Conservation (phyloP, 1,140 invertebrate genomes). For the Drosophila littoralis region DNA sequence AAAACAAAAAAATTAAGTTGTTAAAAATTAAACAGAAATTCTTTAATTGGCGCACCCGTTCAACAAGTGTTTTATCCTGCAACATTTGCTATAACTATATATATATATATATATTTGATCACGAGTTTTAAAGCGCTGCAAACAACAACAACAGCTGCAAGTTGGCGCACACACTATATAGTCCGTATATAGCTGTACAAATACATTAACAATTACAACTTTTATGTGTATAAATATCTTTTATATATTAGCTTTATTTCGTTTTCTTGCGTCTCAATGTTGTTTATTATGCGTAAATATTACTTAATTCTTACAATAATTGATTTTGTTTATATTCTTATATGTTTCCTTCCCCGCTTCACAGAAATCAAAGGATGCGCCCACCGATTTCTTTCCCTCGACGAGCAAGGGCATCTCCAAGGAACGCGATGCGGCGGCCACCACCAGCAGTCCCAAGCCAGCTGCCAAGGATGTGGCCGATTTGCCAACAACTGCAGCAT, state of each 20-base stretch:
- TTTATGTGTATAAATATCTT: constrained; percentile 33
- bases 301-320: not conserved
- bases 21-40: constrained; percentile 22
- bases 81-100: constrained; percentile 35
- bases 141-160: constrained; percentile 46
- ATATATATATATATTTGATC: constrained; percentile 23
- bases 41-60: constrained; percentile 70
- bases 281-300: constrained; percentile 8
- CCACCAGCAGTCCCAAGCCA: constrained; percentile 28
- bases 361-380: constrained; percentile 74
- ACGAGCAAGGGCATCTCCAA: constrained; percentile 76
- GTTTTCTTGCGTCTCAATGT: constrained; percentile 60
- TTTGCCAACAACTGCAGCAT: constrained; percentile 56
- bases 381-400: constrained; percentile 67
- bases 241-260: constrained; percentile 53
- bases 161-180: constrained; percentile 59
- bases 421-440: constrained; percentile 55
- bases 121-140: constrained; percentile 62
- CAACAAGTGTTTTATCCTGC: constrained; percentile 36
- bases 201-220: constrained; percentile 14
- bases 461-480: constrained; percentile 52
- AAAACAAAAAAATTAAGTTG: constrained; percentile 22
- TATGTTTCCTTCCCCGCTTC: not conserved
- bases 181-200: constrained; percentile 29
- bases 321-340: not conserved